Base-by-base conservation (phyloP, 2,797 vertebrate species). In the Huso huso region DNA sequence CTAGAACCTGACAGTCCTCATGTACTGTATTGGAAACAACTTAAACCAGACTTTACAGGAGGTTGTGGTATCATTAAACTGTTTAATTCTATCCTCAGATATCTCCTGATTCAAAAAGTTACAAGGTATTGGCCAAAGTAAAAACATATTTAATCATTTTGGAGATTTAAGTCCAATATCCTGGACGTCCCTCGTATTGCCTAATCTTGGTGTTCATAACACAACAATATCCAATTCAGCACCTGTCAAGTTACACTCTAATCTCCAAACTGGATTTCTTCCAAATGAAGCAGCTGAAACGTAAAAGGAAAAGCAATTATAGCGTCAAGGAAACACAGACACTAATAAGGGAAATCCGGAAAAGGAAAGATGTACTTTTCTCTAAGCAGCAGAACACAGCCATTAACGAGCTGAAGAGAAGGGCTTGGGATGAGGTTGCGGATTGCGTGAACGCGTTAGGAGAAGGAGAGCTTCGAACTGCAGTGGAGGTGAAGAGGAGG, bases 251-350 rank as follows among this genome's bases (percentile, higher is more conserved):
- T 48, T 23, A 10, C 37, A 6, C 18, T 62, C 48, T 6, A 51
- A 9, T 51, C 69, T 73, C 71, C 78, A 84, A 78, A 74, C 81
- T 89, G 85, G 84, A 88, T 84, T 87, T 86, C 75, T 76, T 87
- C 66, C 84, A 93, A 84, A 91, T 94, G 86, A 96, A 95, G 83
- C 92, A 95, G 75, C 83, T 94, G 69, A 94, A 95, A 85, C 90
- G 95, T 74, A 96, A 94, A 94, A 89, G 94, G 71, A 97, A 97
- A 91, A 96, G 93, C 75, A 97, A 97, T 87, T 97, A 95, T 84
- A 96, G 92, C 1, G 92, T 97, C 73, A 92, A 93, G 80, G 93
- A 97, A 86, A 97, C 93, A 61, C 93, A 97, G 77, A 92, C 90
- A 18, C 92, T 97, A 67, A 91, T 97, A 82, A 91, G 91, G 91